Conservation (phyloP, 1,140 invertebrate genomes). For the Cydia amplana region DNA sequence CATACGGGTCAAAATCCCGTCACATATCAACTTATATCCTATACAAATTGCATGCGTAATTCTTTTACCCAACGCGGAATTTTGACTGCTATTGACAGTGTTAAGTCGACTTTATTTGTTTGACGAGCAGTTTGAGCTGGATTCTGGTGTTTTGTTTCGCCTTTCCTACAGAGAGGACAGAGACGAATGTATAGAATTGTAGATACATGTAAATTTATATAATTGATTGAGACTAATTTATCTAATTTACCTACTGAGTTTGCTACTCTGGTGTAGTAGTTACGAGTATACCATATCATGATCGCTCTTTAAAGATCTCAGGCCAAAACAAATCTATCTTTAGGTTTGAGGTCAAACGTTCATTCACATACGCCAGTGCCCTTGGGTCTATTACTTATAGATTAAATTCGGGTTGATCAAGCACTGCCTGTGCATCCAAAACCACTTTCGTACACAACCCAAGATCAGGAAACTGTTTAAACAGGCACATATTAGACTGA, state of each 20-base stretch:
- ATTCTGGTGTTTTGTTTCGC: constrained; percentile 5
- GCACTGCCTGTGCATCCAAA: neutral
- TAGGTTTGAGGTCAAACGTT: neutral
- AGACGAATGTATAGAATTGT: neutral
- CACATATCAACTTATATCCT: neutral
- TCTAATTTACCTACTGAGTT: neutral
- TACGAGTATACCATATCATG: neutral
- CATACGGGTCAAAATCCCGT: constrained; percentile 40
- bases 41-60: neutral
- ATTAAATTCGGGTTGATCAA: neutral
- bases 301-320: neutral
- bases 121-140: constrained; percentile 15
- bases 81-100: neutral
- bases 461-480: neutral
- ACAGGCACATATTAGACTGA: constrained; percentile 1
- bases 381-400: neutral
- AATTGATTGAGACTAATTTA: neutral
- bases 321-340: neutral
- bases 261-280: neutral
- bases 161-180: neutral
- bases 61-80: neutral
- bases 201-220: neutral
- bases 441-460: neutral
- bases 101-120: constrained; percentile 19
- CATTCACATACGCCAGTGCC: too few species aligned